Conservation (phyloP, 2,113 vertebrate genomes). For the Vombatus ursinus region DNA sequence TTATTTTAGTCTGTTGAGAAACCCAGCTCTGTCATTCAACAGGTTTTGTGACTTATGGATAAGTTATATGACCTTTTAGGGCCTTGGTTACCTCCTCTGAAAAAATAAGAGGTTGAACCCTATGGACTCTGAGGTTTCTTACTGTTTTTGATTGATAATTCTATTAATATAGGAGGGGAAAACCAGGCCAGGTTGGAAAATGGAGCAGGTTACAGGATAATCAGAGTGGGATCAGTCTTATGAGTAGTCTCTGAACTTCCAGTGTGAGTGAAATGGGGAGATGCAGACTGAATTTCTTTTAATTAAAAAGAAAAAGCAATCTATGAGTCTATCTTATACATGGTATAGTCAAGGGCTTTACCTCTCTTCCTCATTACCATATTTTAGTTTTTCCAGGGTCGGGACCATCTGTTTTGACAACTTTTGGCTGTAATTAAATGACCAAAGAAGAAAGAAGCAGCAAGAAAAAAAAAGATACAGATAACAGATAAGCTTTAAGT, state of each 20-base stretch:
- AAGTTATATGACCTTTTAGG: background rate
- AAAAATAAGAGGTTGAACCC: background rate
- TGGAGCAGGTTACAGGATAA: background rate
- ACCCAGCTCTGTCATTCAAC: background rate
- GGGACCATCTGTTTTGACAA: background rate
- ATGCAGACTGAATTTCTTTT: background rate
- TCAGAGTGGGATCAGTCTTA: background rate
- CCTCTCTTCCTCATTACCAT: slow-evolving; percentile 11
- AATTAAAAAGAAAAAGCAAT: background rate
- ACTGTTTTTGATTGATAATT: background rate
- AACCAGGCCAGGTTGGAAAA: background rate
- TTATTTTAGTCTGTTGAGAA: background rate
- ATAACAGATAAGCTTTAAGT: background rate
- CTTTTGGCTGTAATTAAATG: background rate
- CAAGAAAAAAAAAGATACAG: slow-evolving; percentile 16
- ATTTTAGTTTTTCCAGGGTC: background rate
- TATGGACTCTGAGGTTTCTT: background rate
- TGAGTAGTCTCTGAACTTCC: background rate
- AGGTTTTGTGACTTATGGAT: background rate
- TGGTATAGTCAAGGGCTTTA: background rate
- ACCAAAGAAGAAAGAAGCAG: background rate
- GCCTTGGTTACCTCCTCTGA: background rate
- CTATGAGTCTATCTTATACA: background rate
- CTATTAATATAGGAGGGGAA: background rate
- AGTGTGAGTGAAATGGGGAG: background rate